Evolutionary conservation across 2,888 invertebrate genomes (phyloP), one percentile per base, ranked within the genome.

Genomic region (Caenorhabditis panamensis): DNA sequence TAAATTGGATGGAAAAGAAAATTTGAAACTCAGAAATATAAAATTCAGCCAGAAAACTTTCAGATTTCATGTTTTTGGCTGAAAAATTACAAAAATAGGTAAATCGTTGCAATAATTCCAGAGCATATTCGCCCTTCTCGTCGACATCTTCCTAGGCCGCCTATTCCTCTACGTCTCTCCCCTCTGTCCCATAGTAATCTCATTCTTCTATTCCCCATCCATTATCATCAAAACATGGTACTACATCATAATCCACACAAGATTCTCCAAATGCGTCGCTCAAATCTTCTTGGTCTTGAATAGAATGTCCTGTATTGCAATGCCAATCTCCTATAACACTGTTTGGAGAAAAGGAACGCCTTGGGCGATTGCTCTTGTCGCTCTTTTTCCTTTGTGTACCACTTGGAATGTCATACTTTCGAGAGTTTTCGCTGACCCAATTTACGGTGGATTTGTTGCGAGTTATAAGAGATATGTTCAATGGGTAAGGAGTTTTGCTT

Each of bases 271-370:
- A 53, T 63, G 59, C 0, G 47, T 77, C 9, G 51, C 69, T 59
- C 77, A 77, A 69, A 64, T 64, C 13, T 58, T 71, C 11, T 20
- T 77, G 59, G 69, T 69, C 2, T 28, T 64, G 28, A 77, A 77
- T 53, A 36, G 77, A 28, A 77, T 77, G 77, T 41, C 58, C 5
- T 77, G 77, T 16, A 59, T 77, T 0, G 3, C 71, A 20, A 36
- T 26, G 16, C 77, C 77, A 16, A 24, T 47, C 1, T 1, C 2
- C 2, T 58, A 69, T 41, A 13, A 2, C 1, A 9, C 16, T 22
- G 3, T 24, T 66, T 77, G 77, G 77, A 37, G 49, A 36, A 22
- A 18, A n/a, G 5, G 22, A 11, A 47, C 64, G 13, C 47, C 51
- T 8, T 0, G 44, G 1, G 22, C 22, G 1, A 18, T 51, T 0